phyloP scores from a whole-genome alignment of 2,113 vertebrate species.

The Hemibagrus wyckioides region DNA sequence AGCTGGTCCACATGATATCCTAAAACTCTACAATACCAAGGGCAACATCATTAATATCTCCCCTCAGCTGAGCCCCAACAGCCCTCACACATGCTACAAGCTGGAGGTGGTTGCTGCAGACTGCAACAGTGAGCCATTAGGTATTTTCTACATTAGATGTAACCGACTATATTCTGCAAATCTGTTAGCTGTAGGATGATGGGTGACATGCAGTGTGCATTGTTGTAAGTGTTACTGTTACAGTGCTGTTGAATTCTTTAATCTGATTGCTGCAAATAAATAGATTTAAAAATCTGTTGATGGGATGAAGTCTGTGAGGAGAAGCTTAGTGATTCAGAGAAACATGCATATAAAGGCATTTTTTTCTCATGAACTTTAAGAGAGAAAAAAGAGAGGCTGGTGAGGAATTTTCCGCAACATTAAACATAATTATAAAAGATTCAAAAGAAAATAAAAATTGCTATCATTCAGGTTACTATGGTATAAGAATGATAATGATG shows the following conservation, averaged over 20 bases:
- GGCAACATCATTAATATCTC: constrained; percentile 81
- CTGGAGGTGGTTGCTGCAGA: constrained; percentile 78
- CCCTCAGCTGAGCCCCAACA: constrained; percentile 70
- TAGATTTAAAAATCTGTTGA: not conserved
- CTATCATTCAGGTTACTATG: not conserved
- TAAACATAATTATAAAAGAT: not conserved
- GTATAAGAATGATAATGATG: not conserved
- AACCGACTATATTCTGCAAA: not conserved
- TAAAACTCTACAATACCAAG: constrained; percentile 78
- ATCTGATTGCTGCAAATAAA: not conserved
- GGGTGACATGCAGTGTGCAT: not conserved
- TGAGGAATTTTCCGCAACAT: not conserved
- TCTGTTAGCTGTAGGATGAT: not conserved
- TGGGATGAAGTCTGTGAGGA: not conserved
- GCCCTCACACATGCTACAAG: constrained; percentile 68
- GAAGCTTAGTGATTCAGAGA: not conserved
- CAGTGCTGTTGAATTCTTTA: not conserved
- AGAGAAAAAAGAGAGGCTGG: not conserved
- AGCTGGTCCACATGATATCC: constrained; percentile 75
- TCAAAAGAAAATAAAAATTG: not conserved
- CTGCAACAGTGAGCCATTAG: constrained; percentile 74
- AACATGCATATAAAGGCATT: no score
- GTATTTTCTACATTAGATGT: constrained; percentile 55
- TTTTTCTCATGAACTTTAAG: not conserved
- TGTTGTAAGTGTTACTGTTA: not conserved